Evolutionary conservation across 2,888 invertebrate species (phyloP), one percentile per base, ranked within the genome.

Genomic region (Epsilonema sp.): DNA sequence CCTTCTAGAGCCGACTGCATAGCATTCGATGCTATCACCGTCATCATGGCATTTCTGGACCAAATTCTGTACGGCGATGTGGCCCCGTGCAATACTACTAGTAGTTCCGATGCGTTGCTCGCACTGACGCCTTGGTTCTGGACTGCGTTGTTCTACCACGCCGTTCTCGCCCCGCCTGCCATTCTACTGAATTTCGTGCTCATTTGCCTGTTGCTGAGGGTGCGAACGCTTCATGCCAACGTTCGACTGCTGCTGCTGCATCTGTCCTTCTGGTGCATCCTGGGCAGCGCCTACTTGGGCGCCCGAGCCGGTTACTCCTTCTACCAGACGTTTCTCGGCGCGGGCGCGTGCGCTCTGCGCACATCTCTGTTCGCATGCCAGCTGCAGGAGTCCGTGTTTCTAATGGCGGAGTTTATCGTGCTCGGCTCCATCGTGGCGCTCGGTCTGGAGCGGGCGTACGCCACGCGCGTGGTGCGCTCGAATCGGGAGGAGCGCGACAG

Each of bases 361-460:
- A 16, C 11, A 31, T 31, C 11, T 31, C 31, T 31, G 31, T 31
- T 31, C 11, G 11, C 16, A 16, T 31, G 31, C 31, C 8, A 31
- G 16, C 31, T 31, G 31, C 31, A 31, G 16, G 31, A 31, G 31
- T 13, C 11, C 16, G 11, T 16, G 31, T 16, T 31, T 8, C 11
- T 44, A 31, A 19, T 26, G 19, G 13, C 19, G 26, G 26, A 44
- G 26, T 44, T 44, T 11, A 11, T 26, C 21, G 21, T 44, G 3
- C 19, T 44, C 11, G 44, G 44, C n/a, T 36, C 44, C 11, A 44
- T 44, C 11, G 8, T 44, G 4, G 26, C 26, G 16, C 26, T 44
- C 16, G 44, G 44, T 20, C 13, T 44, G 13, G 44, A 44, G 26
- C 44, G 44, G 8, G 13, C 21, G 31, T 26, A 26, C 20, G 16